These are phyloP conservation scores for Xiphophorus couchianus DNA, from an alignment of 2,113 vertebrate species.

Conservation along the genomic window DNA sequence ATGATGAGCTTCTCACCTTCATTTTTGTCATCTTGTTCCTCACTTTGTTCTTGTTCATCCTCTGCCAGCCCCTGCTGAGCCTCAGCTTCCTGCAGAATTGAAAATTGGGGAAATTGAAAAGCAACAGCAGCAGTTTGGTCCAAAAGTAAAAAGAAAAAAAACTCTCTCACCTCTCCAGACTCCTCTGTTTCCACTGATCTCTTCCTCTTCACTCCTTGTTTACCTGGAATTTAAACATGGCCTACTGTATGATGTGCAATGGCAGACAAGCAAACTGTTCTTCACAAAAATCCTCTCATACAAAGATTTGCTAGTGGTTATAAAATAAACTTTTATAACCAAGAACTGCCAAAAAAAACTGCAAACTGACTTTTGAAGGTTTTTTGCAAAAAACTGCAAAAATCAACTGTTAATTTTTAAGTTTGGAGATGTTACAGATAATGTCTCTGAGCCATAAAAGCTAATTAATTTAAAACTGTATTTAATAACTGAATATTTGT, in stretches of 20 bases:
- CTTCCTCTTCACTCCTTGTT: slow-evolving; percentile 65
- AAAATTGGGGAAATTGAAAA: neutral
- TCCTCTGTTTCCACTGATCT: slow-evolving; percentile 62
- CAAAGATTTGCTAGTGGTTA: neutral
- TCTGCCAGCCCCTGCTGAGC: slow-evolving; percentile 22
- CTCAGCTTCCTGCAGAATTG: slow-evolving; percentile 26
- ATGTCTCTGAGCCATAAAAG: neutral
- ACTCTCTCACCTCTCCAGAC: slow-evolving; percentile 59
- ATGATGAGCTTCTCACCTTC: slow-evolving; percentile 33
- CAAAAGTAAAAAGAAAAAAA: neutral
- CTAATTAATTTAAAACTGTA: neutral
- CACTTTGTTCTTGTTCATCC: slow-evolving; percentile 19
- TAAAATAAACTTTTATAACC: neutral
- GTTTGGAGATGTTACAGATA: neutral
- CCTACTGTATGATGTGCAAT: neutral
- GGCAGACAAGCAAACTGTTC: neutral
- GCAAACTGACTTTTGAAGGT: no score
- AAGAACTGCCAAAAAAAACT: no score
- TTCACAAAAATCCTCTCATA: neutral
- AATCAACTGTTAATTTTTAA: neutral
- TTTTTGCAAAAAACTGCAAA: neutral
- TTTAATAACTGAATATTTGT: neutral
- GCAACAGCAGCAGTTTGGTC: neutral
- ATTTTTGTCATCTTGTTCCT: slow-evolving; percentile 26
- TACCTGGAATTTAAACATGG: slow-evolving; percentile 43